Base-by-base conservation (phyloP, 2,797 vertebrate genomes). In the Apogon talboti region DNA sequence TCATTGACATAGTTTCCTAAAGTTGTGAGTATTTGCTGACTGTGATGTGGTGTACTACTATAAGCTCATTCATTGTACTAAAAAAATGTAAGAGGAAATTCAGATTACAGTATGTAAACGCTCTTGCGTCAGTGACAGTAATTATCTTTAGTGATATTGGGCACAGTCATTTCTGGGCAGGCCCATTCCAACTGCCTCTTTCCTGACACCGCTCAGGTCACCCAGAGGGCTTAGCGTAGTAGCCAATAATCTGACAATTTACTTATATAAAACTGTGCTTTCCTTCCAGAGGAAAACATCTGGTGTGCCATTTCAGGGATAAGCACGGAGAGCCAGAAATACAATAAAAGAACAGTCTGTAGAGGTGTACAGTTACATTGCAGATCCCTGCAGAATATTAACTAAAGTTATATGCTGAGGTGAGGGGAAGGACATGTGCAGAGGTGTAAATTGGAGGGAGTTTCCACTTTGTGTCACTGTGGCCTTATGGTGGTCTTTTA, bases 271-370 rank as follows among this genome's bases (percentile, higher is more conserved):
- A 85, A 51, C 66, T n/a, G n/a, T 43, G 54, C 60, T 73, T 73
- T 73, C 58, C 30, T 44, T 78, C 57, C 45, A 72, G 51, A 67
- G 65, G 71, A 74, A 86, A 84, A 83, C 83, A 83, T 82, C 68
- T 86, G 85, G 79, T 69, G 47, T 68, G 70, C 38, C 72, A 69
- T 75, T 85, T 82, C 48, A 47, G 59, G 11, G 48, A 41, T 51
- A 37, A 63, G 69, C 52, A 52, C 14, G 42, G 40, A 73, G 35
- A 58, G 54, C 52, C 71, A 74, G 66, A 57, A 56, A 68, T 69
- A 61, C 30, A 66, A 78, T 63, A 77, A 79, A 74, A 74, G 55
- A 57, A 0, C 40, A 54, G 61, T 73, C 44, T 64, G 73, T 59
- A 57, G 63, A 76, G 58, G 76, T 70, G 61, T 70, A 65, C 33